Percentiles rank a stretch among this genome's conserved stretches.
phyloP scores from a whole-genome alignment of 2,113 vertebrate species.

The Trogon melanurus region DNA sequence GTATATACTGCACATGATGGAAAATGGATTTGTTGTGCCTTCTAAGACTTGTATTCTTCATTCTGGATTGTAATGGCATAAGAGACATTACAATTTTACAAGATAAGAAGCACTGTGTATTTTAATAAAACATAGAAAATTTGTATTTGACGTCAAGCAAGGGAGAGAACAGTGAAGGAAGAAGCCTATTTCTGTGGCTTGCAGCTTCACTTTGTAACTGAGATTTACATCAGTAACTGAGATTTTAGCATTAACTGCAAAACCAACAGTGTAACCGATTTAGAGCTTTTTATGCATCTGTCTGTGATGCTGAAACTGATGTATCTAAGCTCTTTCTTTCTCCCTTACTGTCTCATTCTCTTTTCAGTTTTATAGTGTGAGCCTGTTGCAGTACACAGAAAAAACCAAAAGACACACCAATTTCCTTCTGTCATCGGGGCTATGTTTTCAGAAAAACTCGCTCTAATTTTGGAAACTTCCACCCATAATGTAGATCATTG shows the following conservation, averaged over 20 bases:
- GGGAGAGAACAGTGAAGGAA: neutral
- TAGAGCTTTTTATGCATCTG: neutral
- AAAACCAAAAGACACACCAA: neutral
- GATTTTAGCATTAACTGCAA: neutral
- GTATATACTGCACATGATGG: neutral
- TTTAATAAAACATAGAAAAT: neutral
- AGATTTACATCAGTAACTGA: slow-evolving; percentile 17
- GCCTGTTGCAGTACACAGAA: neutral
- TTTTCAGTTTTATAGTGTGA: neutral
- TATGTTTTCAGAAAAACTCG: neutral
- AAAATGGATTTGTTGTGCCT: neutral
- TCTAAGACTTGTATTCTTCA: neutral
- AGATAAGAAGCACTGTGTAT: neutral
- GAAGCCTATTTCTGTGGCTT: neutral
- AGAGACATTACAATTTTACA: neutral
- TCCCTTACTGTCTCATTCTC: neutral
- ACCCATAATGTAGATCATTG: neutral
- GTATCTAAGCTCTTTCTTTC: neutral
- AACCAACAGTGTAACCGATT: neutral
- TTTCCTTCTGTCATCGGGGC: neutral
- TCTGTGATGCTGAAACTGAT: neutral
- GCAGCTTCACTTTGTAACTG: neutral
- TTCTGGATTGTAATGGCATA: neutral
- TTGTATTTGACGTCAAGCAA: neutral
- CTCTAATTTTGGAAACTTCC: neutral